Conservation (phyloP, 1,140 invertebrate species). For the Dryas iulia region DNA sequence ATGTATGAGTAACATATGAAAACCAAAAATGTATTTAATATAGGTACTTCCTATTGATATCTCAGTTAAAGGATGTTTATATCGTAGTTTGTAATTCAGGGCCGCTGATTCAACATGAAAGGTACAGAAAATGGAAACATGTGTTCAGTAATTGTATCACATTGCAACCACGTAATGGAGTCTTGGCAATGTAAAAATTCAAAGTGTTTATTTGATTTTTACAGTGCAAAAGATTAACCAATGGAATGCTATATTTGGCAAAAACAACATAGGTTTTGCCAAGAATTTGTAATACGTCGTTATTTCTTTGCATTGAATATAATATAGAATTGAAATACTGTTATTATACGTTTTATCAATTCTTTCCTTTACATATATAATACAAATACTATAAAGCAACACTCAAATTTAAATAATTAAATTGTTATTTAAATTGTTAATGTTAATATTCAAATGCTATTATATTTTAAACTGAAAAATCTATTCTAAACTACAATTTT, state of each 20-base stretch:
- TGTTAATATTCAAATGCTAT: no score
- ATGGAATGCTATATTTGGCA: constrained; percentile 45
- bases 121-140: neutral
- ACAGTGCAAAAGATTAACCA: constrained; percentile 1
- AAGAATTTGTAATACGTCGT: constrained; percentile 38
- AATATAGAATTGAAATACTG: no score
- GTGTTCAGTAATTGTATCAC: neutral
- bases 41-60: neutral
- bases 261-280: constrained; percentile 42
- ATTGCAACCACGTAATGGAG: neutral
- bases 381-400: no score
- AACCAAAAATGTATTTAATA: no score
- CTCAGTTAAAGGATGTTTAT: neutral
- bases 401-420: no score
- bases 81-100: neutral
- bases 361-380: no score
- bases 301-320: neutral
- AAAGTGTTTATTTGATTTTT: neutral
- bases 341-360: no score
- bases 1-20: no score
- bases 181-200: neutral
- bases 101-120: neutral
- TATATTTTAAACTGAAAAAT: neutral
- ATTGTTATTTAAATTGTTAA: no score
- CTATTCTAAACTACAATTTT: neutral